Base-by-base conservation (phyloP, 2,797 vertebrate species). In the Carapus acus region DNA sequence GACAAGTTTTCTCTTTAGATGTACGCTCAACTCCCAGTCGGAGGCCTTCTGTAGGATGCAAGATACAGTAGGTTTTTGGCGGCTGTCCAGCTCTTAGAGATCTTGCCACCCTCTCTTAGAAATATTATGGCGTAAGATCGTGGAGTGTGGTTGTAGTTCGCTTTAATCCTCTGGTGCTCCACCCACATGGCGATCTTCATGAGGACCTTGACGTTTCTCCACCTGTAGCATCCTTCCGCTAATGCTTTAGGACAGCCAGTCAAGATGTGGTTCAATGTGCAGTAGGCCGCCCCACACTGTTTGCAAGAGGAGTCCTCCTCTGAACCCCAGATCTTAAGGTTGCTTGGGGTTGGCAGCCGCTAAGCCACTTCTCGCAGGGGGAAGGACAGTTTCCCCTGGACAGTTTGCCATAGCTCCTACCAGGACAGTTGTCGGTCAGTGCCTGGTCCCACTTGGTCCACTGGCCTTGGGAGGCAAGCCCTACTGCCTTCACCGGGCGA, bases 191-290 rank as follows among this genome's bases (percentile, higher is more conserved):
- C n/a, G 24, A 56, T 50, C 18, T 45, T 40, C 7, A 17, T 33
- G 2, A 57, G 49, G 29, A 63, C 23, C 45, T 44, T 63, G 16
- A 49, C 37, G 15, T 29, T 16, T 27, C 52, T 36, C 37, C 52
- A 47, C 33, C 44, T 6, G 27, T 29, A 29, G 27, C 27, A 11
- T 11, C 27, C 27, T 29, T 37, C 36, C n/a, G 22, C 40, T 45
- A 18, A 11, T 31, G 37, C 18, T 12, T 41, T 41, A 6, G 39
- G 39, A 17, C 22, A 24, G 12, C 36, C 27, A 11, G 27, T 29
- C 27, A 29, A 11, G 27, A 39, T 27, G 16, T 19, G 17, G n/a
- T 15, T 41, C 16, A 41, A 8, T 0, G 37, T 41, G 4, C 37
- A 40, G 36, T 22, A 6, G 16, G 8, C n/a, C n/a, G n/a, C n/a